phyloP scores from a whole-genome alignment of 2,888 invertebrate species.

The Cosmia trapezina region DNA sequence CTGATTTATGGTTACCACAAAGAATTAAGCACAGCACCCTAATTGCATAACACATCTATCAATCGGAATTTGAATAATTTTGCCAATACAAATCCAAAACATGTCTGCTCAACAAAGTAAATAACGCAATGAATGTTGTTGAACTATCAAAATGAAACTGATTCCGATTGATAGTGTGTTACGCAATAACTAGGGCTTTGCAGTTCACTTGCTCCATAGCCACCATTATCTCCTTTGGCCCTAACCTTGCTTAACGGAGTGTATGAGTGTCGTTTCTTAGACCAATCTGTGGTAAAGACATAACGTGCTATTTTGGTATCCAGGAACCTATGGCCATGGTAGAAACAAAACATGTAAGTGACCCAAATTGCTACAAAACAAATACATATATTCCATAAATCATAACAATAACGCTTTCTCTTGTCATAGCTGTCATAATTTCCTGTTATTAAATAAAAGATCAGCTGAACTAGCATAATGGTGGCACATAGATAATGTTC shows the following conservation, averaged over 20 bases:
- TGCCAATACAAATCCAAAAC: no score
- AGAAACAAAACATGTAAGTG: not conserved
- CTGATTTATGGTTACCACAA: not conserved
- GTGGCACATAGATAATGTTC: slow-evolving; percentile 66
- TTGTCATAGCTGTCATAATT: slow-evolving; percentile 73
- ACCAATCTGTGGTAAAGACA: not conserved
- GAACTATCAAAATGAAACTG: no score
- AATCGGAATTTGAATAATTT: no score
- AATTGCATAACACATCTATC: no score
- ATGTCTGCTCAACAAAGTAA: no score
- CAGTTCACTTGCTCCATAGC: not conserved
- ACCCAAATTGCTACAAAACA: slow-evolving; percentile 8
- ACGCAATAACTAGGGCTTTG: not conserved
- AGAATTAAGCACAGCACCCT: not conserved
- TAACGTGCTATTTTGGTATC: not conserved
- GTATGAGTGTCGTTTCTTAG: not conserved
- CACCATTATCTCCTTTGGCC: not conserved
- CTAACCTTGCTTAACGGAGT: not conserved
- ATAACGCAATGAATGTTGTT: no score
- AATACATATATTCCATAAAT: slow-evolving; percentile 33
- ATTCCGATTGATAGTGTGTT: no score
- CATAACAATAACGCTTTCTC: slow-evolving; percentile 63
- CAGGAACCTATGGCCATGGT: not conserved
- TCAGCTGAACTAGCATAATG: slow-evolving; percentile 54
- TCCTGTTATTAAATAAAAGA: slow-evolving; percentile 73